These are phyloP conservation scores for Julus scanicus DNA, from an alignment of 2,888 invertebrate species.

Conservation along the genomic window DNA sequence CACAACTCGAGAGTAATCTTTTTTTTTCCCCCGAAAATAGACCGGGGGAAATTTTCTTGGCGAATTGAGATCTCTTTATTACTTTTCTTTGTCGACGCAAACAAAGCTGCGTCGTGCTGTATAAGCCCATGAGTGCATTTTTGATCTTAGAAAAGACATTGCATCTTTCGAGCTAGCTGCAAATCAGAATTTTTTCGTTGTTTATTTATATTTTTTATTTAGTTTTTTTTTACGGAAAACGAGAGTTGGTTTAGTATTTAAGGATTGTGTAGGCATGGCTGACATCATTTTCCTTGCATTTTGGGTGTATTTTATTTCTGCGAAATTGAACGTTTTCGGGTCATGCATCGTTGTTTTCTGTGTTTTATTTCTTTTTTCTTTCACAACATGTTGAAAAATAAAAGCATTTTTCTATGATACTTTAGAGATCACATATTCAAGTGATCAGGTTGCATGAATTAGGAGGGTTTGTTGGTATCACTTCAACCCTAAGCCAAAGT, in stretches of 20 bases:
- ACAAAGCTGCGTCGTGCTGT: background rate
- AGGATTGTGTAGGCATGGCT: background rate
- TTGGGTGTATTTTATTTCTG: background rate
- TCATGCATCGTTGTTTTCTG: background rate
- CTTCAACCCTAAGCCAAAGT: no score
- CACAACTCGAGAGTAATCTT: conserved; percentile 19
- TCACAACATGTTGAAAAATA: background rate
- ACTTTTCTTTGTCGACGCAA: conserved; percentile 19
- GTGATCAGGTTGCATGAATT: no score
- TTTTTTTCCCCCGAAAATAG: conserved; percentile 1
- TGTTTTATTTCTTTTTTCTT: background rate
- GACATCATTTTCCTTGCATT: background rate
- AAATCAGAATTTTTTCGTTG: background rate
- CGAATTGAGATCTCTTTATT: conserved; percentile 11
- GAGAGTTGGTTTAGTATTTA: background rate
- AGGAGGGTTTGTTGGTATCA: no score
- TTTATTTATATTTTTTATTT: background rate
- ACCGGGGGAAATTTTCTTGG: conserved; percentile 19
- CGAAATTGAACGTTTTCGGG: background rate
- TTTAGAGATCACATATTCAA: no score
- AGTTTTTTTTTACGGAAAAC: background rate
- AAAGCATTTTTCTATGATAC: background rate
- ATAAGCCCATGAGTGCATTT: conserved; percentile 11
- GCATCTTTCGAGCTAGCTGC: background rate
- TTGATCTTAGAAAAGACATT: conserved; percentile 11